Evolutionary conservation across 1,140 invertebrate genomes (phyloP), one percentile per base, ranked within the genome.

Genomic region (Brachionus sp.): DNA sequence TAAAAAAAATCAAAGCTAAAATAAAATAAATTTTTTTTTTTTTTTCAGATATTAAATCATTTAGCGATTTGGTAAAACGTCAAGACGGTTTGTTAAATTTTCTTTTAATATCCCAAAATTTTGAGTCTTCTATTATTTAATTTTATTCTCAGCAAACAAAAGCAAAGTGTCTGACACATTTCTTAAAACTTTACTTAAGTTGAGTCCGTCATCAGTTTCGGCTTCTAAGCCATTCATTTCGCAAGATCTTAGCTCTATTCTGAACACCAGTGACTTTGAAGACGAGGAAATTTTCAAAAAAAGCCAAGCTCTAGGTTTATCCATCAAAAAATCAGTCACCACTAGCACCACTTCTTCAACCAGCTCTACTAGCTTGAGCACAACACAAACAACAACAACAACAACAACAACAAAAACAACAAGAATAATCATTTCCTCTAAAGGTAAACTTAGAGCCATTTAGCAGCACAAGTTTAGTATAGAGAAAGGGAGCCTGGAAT

Each of bases 381-480:
- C 29, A 33, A 33, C 44, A 50, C 12, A 50, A 35, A 39, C 35
- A n/a, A 37, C 33, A 5, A 70, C n/a, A 16, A n/a, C 35, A 25
- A 39, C 29, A 35, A 42, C 29, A 12, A 70, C 4, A 35, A 37
- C 35, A 10, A 64, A 23, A 0, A 29, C 25, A 2, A 66, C 62
- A 39, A 42, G 13, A 13, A 37, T 12, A 3, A 70, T 16, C 35
- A 37, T 35, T 10, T 39, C 68, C 37, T 39, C 16, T 9, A 42
- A n/a, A 25, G 42, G 70, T 75, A 75, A 75, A 75, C 70, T 75
- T 75, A 75, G 70, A 75, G 70, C 70, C 70, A 75, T 75, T 75
- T 37, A 39, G 16, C 66, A 75, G 70, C 70, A 75, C 44, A 75
- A 75, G 66, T 70, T 70, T 70, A 75, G 42, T 46, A 29, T 4